These are phyloP conservation scores for Deilephila porcellus DNA, from an alignment of 2,888 invertebrate genomes.

Conservation along the genomic window DNA sequence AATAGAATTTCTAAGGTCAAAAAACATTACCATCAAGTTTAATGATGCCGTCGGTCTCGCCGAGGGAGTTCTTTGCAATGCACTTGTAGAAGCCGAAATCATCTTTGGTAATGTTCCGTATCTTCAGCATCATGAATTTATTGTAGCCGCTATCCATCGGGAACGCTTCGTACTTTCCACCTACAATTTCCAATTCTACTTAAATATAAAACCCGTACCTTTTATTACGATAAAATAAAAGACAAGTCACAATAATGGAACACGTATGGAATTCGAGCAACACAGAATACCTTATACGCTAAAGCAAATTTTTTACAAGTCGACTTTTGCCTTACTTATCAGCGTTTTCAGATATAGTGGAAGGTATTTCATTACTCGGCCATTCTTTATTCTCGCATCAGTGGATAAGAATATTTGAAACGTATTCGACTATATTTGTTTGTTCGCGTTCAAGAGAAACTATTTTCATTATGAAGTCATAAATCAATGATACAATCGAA, in stretches of 20 bases:
- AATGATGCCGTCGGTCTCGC: slow-evolving; percentile 95
- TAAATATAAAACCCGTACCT: slow-evolving; percentile 77
- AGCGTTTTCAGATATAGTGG: slow-evolving; percentile 34
- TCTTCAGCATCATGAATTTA: slow-evolving; percentile 96
- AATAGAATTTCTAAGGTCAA: slow-evolving; percentile 35
- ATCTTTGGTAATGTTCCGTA: slow-evolving; percentile 90
- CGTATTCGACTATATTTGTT: slow-evolving; percentile 49
- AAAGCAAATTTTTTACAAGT: slow-evolving; percentile 39
- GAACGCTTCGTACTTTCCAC: slow-evolving; percentile 95
- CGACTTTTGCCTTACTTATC: slow-evolving; percentile 48
- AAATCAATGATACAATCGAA: slow-evolving; percentile 79
- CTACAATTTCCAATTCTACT: slow-evolving; percentile 89
- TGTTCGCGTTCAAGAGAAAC: slow-evolving; percentile 63
- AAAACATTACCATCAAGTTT: slow-evolving; percentile 91
- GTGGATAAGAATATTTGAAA: slow-evolving; percentile 52
- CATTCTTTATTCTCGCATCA: slow-evolving; percentile 53
- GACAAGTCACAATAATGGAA: slow-evolving; percentile 23
- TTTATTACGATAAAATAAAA: slow-evolving; percentile 17
- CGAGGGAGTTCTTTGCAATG: slow-evolving; percentile 95
- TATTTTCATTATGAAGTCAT: slow-evolving; percentile 80
- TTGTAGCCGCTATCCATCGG: slow-evolving; percentile 95
- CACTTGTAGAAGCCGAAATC: slow-evolving; percentile 96
- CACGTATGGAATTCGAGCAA: slow-evolving; percentile 23
- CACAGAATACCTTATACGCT: slow-evolving; percentile 35
- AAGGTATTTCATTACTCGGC: slow-evolving; percentile 59